These are phyloP conservation scores for Drosophila fuyamai DNA, from an alignment of 1,140 invertebrate genomes.

Conservation along the genomic window DNA sequence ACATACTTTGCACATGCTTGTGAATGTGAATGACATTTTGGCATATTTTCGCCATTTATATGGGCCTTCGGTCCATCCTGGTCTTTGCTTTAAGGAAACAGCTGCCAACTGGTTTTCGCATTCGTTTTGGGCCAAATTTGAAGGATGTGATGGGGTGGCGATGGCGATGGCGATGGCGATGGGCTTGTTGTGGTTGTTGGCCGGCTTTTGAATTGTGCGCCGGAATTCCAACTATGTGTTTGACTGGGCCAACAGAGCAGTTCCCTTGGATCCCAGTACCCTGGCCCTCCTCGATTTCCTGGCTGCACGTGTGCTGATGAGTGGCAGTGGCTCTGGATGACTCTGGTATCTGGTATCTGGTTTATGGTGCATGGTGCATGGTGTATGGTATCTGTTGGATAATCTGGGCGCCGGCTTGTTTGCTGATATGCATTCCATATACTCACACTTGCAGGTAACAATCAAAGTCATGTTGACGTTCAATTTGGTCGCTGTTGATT, in stretches of 20 bases:
- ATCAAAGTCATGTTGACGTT: slow-evolving; percentile 80
- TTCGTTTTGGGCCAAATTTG: slow-evolving; percentile 34
- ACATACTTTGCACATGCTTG: slow-evolving; percentile 51
- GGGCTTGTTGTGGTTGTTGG: slow-evolving; percentile 38
- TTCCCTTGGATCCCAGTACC: slow-evolving; percentile 1
- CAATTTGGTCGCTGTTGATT: slow-evolving; percentile 77
- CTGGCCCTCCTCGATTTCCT: background rate
- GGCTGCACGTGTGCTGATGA: slow-evolving; percentile 28
- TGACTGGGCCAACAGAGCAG: slow-evolving; percentile 36
- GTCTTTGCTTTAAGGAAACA: slow-evolving; percentile 57
- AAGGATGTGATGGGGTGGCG: slow-evolving; percentile 6
- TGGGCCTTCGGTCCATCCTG: slow-evolving; percentile 5
- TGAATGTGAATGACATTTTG: slow-evolving; percentile 59
- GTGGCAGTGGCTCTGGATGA: slow-evolving; percentile 28
- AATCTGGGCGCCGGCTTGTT: slow-evolving; percentile 30
- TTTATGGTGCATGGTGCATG: slow-evolving; percentile 5
- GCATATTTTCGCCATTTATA: slow-evolving; percentile 62
- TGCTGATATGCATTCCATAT: slow-evolving; percentile 48
- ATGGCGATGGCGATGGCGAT: slow-evolving; percentile 6
- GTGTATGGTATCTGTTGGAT: slow-evolving; percentile 15
- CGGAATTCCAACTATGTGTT: slow-evolving; percentile 57
- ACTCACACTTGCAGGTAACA: slow-evolving; percentile 50
- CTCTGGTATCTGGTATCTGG: slow-evolving; percentile 13
- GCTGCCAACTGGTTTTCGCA: slow-evolving; percentile 41
- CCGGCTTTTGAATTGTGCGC: slow-evolving; percentile 46